Evolutionary conservation across 2,797 vertebrate species (phyloP).

Genomic region (Phrynocephalus forsythii): DNA sequence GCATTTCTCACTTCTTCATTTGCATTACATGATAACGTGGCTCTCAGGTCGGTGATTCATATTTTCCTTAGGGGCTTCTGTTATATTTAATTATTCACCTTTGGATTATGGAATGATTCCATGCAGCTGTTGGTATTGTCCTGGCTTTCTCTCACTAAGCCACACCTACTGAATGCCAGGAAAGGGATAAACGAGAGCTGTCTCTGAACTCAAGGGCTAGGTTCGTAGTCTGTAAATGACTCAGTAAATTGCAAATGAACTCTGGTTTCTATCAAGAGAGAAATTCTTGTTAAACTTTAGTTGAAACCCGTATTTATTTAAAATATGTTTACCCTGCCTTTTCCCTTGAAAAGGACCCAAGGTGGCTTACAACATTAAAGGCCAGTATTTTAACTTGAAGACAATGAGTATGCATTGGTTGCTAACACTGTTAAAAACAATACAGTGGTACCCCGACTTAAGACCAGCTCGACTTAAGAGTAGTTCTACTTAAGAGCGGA

Average conservation of each 20-base stretch:
- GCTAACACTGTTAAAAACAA: no score
- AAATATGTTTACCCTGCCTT: no score
- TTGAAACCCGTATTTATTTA: neutral
- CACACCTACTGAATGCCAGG: slow-evolving; percentile 68
- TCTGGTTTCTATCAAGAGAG: slow-evolving; percentile 60
- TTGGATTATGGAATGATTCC: slow-evolving; percentile 71
- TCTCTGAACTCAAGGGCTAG: slow-evolving; percentile 43
- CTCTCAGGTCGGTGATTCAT: slow-evolving; percentile 75
- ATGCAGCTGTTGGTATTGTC: slow-evolving; percentile 69
- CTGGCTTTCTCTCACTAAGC: slow-evolving; percentile 61
- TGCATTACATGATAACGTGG: slow-evolving; percentile 74
- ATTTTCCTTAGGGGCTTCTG: slow-evolving; percentile 66
- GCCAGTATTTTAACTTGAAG: no score
- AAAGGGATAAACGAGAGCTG: slow-evolving; percentile 44
- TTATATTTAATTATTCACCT: slow-evolving; percentile 71
- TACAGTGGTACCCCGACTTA: no score
- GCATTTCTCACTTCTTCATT: slow-evolving; percentile 71
- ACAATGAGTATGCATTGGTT: no score
- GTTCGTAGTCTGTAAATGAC: slow-evolving; percentile 59
- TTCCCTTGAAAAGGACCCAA: no score
- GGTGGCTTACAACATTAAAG: no score
- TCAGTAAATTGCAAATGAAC: slow-evolving; percentile 57
- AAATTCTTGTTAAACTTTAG: slow-evolving; percentile 67
- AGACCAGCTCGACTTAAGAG: no score
- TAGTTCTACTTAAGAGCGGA: no score